Evolutionary conservation across 2,113 vertebrate genomes (phyloP).

Genomic region (Crotalus tigris): DNA sequence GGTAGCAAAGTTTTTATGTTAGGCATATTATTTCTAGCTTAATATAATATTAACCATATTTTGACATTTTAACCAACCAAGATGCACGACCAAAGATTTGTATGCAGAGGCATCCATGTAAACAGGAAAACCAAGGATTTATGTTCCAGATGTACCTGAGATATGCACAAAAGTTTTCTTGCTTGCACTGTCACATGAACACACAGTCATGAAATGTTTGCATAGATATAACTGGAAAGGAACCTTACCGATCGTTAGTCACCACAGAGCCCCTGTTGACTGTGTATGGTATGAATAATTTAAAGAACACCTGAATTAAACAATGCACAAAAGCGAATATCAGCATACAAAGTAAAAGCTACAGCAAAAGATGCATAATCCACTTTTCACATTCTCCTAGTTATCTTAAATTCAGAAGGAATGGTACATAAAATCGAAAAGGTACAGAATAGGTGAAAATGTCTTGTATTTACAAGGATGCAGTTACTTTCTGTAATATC

Average conservation of each 20-base stretch:
- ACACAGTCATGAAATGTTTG: neutral
- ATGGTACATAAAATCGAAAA: neutral
- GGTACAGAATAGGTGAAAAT: neutral
- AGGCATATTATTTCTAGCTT: neutral
- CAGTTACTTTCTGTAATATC: neutral
- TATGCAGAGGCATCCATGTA: neutral
- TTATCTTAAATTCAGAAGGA: neutral
- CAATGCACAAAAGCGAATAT: neutral
- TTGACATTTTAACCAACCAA: neutral
- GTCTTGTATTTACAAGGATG: neutral
- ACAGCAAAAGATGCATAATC: neutral
- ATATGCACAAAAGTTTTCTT: neutral
- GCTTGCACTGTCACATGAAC: neutral
- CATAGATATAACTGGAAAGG: neutral
- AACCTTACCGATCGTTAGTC: neutral
- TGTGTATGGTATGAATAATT: neutral
- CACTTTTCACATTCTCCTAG: neutral
- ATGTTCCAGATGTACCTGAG: neutral
- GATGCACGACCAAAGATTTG: neutral
- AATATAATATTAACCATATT: constrained; percentile 10
- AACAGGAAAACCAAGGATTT: neutral
- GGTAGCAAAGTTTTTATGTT: constrained; percentile 27
- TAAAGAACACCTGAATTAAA: neutral
- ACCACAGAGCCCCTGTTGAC: neutral
- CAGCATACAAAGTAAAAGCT: neutral